These are phyloP conservation scores for Mycogona germanica DNA, from an alignment of 2,888 invertebrate species.

Conservation along the genomic window DNA sequence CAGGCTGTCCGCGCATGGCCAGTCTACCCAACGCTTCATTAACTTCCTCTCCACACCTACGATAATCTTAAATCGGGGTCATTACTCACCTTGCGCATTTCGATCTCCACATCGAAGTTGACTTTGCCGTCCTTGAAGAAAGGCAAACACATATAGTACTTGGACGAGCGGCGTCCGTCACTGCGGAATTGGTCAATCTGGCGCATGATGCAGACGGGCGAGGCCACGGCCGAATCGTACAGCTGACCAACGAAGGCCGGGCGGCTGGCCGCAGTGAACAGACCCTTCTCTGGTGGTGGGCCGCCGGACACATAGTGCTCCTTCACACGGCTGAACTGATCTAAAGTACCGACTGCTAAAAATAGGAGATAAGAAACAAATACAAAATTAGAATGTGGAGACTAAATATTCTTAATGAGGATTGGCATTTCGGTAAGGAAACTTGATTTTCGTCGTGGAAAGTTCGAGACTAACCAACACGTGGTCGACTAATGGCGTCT, in stretches of 20 bases:
- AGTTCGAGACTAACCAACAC: too few species aligned
- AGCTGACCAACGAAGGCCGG: conserved; percentile 61
- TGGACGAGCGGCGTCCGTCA: conserved; percentile 48
- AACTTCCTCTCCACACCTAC: too few species aligned
- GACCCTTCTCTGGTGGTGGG: conserved; percentile 52
- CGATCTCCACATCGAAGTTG: conserved; percentile 67
- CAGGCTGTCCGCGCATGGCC: too few species aligned
- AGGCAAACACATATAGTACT: conserved; percentile 67
- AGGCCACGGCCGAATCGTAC: conserved; percentile 58
- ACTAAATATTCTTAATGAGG: too few species aligned
- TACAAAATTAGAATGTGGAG: too few species aligned
- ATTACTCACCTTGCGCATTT: conserved; percentile 77
- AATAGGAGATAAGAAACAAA: conserved; percentile 29
- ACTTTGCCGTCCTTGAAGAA: conserved; percentile 56
- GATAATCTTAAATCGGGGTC: too few species aligned
- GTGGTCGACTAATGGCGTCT: too few species aligned
- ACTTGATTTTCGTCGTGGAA: too few species aligned
- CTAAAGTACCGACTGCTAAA: conserved; percentile 85
- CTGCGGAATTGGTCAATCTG: conserved; percentile 37
- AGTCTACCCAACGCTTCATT: too few species aligned
- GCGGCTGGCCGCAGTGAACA: conserved; percentile 61
- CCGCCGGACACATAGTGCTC: conserved; percentile 47
- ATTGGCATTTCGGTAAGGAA: too few species aligned
- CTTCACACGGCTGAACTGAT: conserved; percentile 53
- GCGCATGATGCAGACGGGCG: conserved; percentile 22